Conservation (phyloP, 2,797 vertebrate species). For the Novumbra hubbsi region DNA sequence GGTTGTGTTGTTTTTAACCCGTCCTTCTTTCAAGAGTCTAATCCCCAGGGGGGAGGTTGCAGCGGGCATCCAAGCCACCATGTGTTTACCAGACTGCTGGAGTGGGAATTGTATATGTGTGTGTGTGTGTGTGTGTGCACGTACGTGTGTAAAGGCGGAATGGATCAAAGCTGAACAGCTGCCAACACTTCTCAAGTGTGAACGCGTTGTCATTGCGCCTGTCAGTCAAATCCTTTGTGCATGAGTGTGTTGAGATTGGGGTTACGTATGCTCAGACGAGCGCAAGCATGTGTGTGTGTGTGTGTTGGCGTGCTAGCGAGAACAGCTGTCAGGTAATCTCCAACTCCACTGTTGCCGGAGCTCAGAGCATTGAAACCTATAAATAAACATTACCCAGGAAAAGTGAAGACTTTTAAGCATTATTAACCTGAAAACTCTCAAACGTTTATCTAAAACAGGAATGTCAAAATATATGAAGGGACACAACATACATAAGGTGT, state of each 20-base stretch:
- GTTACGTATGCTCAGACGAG: slow-evolving; percentile 30
- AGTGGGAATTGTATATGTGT: slow-evolving; percentile 53
- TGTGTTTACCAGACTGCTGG: slow-evolving; percentile 64
- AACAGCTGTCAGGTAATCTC: slow-evolving; percentile 46
- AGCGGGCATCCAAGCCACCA: slow-evolving; percentile 49
- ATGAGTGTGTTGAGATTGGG: slow-evolving; percentile 51
- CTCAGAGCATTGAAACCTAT: slow-evolving; percentile 24
- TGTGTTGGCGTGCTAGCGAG: slow-evolving; percentile 12
- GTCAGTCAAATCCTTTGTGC: slow-evolving; percentile 72
- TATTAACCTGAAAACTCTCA: slow-evolving; percentile 5
- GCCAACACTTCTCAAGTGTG: slow-evolving; percentile 69
- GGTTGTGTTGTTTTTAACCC: background rate
- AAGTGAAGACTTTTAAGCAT: slow-evolving; percentile 39
- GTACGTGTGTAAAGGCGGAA: slow-evolving; percentile 50
- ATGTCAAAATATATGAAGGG: background rate
- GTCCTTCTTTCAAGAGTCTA: slow-evolving; percentile 28
- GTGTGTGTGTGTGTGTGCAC: slow-evolving; percentile 5
- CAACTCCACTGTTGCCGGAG: slow-evolving; percentile 32
- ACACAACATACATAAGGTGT: background rate
- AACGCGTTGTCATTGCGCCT: slow-evolving; percentile 68
- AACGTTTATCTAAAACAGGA: background rate
- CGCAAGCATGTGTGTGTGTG: slow-evolving; percentile 4
- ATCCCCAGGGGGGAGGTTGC: slow-evolving; percentile 39
- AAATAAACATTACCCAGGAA: slow-evolving; percentile 14
- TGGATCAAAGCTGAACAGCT: slow-evolving; percentile 76